Conservation (phyloP, 2,888 invertebrate species). For the Plusia festucae region DNA sequence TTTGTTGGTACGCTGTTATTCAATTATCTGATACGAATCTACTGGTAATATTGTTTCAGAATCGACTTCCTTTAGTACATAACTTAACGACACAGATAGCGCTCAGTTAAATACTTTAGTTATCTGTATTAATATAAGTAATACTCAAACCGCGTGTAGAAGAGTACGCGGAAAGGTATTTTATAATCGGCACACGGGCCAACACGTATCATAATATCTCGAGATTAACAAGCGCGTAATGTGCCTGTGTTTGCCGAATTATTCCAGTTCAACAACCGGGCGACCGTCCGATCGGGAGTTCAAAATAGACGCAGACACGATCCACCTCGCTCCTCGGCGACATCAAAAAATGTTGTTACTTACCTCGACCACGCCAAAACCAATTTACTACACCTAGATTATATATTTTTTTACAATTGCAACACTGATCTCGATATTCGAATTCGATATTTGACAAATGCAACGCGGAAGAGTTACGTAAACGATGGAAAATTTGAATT, state of each 20-base stretch:
- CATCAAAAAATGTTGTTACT: conserved; percentile 68
- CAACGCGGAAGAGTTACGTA: conserved; percentile 59
- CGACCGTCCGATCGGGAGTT: conserved; percentile 85
- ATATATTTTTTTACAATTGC: conserved; percentile 44
- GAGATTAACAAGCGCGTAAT: conserved; percentile 84
- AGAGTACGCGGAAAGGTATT: conserved; percentile 61
- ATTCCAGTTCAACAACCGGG: conserved; percentile 89
- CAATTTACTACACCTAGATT: conserved; percentile 33
- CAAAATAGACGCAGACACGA: conserved; percentile 85
- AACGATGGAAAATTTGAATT: conserved; percentile 55
- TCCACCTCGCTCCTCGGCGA: conserved; percentile 71
- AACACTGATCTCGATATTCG: conserved; percentile 53
- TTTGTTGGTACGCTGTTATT: conserved; percentile 45
- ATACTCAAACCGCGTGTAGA: conserved; percentile 21
- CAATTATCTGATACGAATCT: conserved; percentile 56
- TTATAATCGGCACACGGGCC: conserved; percentile 69
- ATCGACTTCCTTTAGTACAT: conserved; percentile 47
- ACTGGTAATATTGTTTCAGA: conserved; percentile 47
- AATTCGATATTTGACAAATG: conserved; percentile 51
- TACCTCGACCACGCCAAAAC: conserved; percentile 21
- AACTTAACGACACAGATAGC: background rate
- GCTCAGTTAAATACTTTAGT: conserved; percentile 37
- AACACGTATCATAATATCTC: conserved; percentile 73
- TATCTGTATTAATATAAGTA: conserved; percentile 27
- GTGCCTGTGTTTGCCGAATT: conserved; percentile 88